Percentiles rank a stretch among this genome's conserved stretches.
Conservation (phyloP, 2,888 invertebrate species). For the Pherbina coryleti region DNA sequence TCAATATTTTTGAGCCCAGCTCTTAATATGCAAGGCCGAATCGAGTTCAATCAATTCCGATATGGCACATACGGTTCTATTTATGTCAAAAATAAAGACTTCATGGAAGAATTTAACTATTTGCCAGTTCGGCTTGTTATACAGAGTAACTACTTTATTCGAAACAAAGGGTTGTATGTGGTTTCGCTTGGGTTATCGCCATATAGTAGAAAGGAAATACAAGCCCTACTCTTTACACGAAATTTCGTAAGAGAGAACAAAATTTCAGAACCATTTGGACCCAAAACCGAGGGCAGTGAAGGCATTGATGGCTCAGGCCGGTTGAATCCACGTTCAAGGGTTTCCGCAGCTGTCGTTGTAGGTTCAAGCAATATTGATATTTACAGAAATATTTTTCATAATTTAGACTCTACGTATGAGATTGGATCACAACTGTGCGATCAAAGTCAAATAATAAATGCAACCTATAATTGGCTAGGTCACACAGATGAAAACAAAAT, state of each 20-base stretch:
- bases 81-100: constrained; percentile 80
- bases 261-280: constrained; percentile 86
- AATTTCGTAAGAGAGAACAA: constrained; percentile 90
- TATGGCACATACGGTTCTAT: constrained; percentile 86
- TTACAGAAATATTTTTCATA: constrained; percentile 91
- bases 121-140: constrained; percentile 80
- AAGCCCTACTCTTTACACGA: constrained; percentile 85
- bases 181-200: constrained; percentile 89
- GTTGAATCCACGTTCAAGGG: constrained; percentile 90
- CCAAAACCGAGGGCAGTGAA: constrained; percentile 68
- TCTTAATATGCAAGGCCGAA: constrained; percentile 80
- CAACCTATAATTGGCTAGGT: constrained; percentile 95
- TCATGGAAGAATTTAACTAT: constrained; percentile 83
- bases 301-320: constrained; percentile 72
- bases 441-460: constrained; percentile 93
- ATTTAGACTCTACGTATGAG: constrained; percentile 91
- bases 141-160: constrained; percentile 89
- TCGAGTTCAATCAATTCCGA: constrained; percentile 91
- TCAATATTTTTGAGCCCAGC: constrained; percentile 86
- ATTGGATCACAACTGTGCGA: constrained; percentile 95
- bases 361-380: constrained; percentile 91
- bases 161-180: constrained; percentile 90
- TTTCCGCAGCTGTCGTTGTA: constrained; percentile 92
- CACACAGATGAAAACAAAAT: constrained; percentile 80
- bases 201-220: constrained; percentile 84